These are phyloP conservation scores for Muntiacus muntjak DNA, from an alignment of 2,113 vertebrate species.

Conservation along the genomic window DNA sequence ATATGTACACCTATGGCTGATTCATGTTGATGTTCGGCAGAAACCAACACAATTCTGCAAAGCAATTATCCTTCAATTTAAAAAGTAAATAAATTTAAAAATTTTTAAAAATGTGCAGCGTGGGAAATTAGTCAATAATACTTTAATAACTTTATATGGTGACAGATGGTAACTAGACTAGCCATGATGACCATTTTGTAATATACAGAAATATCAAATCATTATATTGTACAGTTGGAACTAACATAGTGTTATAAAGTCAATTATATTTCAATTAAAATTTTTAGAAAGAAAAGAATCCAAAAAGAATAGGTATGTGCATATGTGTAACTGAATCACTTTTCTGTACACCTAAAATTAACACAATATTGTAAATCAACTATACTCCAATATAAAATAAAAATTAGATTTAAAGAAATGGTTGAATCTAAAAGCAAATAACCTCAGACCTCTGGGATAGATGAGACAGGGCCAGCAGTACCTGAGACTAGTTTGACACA, in stretches of 20 bases:
- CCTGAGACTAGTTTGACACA: background rate
- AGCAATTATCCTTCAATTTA: background rate
- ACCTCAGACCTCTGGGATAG: background rate
- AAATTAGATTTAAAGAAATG: background rate
- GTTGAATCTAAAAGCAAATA: background rate
- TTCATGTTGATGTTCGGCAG: background rate
- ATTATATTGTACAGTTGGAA: background rate
- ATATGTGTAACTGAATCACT: background rate
- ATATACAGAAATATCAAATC: background rate
- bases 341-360: background rate
- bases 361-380: background rate
- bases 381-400: background rate
- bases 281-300: background rate
- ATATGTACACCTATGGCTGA: background rate
- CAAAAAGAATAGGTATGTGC: background rate
- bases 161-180: background rate
- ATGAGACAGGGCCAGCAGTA: background rate
- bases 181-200: background rate
- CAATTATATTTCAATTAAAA: background rate
- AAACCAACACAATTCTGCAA: background rate
- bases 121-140: background rate
- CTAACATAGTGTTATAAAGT: background rate
- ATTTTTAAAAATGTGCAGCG: rapidly evolving
- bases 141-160: background rate
- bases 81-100: background rate